These are phyloP conservation scores for Chondrilla cf. caribensis DNA, from an alignment of 37 sponge, comb jelly and placozoan genomes.

Conservation along the genomic window DNA sequence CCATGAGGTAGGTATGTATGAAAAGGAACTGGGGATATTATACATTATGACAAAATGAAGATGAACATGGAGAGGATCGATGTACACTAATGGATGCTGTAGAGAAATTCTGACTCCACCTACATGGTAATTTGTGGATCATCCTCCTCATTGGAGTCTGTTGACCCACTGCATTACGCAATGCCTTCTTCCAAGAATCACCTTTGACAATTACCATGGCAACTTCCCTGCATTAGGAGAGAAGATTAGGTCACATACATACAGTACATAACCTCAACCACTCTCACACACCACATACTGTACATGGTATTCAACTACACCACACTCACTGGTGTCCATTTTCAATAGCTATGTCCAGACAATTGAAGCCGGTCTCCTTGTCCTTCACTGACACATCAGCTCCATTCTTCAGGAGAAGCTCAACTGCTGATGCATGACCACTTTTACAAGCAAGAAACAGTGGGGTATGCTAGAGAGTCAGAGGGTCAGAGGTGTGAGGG, in stretches of 20 bases:
- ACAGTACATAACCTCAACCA: too few species aligned
- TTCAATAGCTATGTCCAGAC: constrained; percentile 88
- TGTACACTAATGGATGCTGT: too few species aligned
- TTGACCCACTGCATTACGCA: constrained; percentile 43
- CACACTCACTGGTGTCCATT: constrained; percentile 74
- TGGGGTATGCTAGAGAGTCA: constrained; percentile 83
- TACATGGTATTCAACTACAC: too few species aligned
- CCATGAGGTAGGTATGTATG: too few species aligned
- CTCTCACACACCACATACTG: too few species aligned
- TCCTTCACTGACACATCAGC: constrained; percentile 47
- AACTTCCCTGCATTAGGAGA: constrained; percentile 75
- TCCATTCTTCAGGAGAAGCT: constrained; percentile 54
- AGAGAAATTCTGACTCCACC: too few species aligned
- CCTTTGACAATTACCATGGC: constrained; percentile 65
- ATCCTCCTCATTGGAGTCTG: constrained; percentile 79
- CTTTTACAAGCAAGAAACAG: constrained; percentile 80
- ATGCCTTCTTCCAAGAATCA: constrained; percentile 57
- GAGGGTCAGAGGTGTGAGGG: too few species aligned
- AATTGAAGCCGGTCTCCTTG: constrained; percentile 41
- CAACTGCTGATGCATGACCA: constrained; percentile 54
- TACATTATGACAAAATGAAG: too few species aligned
- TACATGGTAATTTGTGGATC: constrained; percentile 85
- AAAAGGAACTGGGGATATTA: too few species aligned
- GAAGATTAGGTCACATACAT: too few species aligned
- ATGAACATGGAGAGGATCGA: too few species aligned